These are phyloP conservation scores for Kryphioiulus occultus DNA, from an alignment of 2,888 invertebrate genomes.

Conservation along the genomic window DNA sequence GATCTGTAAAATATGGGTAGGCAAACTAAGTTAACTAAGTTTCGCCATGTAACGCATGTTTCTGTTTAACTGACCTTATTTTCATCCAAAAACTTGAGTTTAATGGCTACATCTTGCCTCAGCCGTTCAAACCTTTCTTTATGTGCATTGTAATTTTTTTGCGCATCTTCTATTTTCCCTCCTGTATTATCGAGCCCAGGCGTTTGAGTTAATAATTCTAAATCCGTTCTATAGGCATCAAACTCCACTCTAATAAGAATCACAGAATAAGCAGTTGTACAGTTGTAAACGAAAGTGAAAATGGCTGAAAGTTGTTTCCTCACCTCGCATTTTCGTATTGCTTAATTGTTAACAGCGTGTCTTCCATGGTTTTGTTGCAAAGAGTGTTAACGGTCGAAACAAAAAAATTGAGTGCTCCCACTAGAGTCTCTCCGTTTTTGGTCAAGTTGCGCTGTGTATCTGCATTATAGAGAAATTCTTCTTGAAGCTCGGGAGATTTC, in stretches of 20 bases:
- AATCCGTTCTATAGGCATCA: slow-evolving; percentile 95
- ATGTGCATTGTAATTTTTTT: slow-evolving; percentile 81
- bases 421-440: slow-evolving; percentile 90
- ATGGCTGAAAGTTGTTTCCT: background rate
- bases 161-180: slow-evolving; percentile 78
- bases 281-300: background rate
- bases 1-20: too few species aligned
- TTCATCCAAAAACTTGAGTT: slow-evolving; percentile 95
- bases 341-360: slow-evolving; percentile 81
- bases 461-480: slow-evolving; percentile 93
- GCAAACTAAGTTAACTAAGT: too few species aligned
- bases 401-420: slow-evolving; percentile 95
- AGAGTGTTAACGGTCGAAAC: slow-evolving; percentile 94
- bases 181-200: slow-evolving; percentile 66
- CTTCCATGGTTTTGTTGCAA: slow-evolving; percentile 97
- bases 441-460: slow-evolving; percentile 93
- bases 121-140: slow-evolving; percentile 91
- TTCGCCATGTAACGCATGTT: too few species aligned
- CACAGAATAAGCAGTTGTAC: background rate
- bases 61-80: slow-evolving; percentile 89
- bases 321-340: slow-evolving; percentile 80
- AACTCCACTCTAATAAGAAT: slow-evolving; percentile 80
- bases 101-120: slow-evolving; percentile 91
- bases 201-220: slow-evolving; percentile 75
- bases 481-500: slow-evolving; percentile 93